These are phyloP conservation scores for Drosophila ironensis DNA, from an alignment of 1,140 invertebrate species.

Conservation along the genomic window DNA sequence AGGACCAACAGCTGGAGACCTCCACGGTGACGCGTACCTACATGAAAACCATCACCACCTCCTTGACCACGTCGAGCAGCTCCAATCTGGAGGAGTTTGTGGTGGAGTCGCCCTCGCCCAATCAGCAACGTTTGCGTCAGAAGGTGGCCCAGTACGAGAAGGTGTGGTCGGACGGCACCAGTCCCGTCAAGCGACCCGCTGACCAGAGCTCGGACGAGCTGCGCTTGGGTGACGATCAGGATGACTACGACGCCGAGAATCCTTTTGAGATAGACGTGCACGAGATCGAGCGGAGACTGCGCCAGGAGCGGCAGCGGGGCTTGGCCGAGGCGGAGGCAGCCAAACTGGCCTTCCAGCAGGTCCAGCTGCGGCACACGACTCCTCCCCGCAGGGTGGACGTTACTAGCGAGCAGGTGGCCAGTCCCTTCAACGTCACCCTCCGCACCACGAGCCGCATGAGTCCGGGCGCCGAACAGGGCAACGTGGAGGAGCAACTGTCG, in stretches of 20 bases:
- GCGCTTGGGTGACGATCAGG: conserved; percentile 40
- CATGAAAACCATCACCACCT: conserved; percentile 72
- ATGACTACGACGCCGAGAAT: conserved; percentile 75
- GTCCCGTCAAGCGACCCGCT: conserved; percentile 45
- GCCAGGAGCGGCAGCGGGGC: conserved; percentile 83
- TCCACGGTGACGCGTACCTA: conserved; percentile 74
- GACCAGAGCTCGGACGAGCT: conserved; percentile 56
- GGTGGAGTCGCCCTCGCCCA: conserved; percentile 79
- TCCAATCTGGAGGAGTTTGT: conserved; percentile 32
- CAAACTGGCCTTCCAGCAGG: conserved; percentile 84
- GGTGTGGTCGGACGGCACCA: conserved; percentile 85
- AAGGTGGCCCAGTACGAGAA: conserved; percentile 90
- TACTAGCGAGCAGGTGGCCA: conserved; percentile 58
- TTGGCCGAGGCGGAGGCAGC: conserved; percentile 83
- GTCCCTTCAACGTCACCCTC: conserved; percentile 72
- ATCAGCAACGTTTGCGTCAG: conserved; percentile 85
- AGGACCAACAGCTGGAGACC: conserved; percentile 68
- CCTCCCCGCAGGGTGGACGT: conserved; percentile 72
- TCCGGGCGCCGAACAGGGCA: conserved; percentile 81
- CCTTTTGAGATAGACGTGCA: conserved; percentile 83
- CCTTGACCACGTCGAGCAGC: conserved; percentile 57
- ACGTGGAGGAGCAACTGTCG: conserved; percentile 86
- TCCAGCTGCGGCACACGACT: conserved; percentile 84
- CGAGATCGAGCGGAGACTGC: conserved; percentile 85
- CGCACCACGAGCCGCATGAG: conserved; percentile 67